phyloP scores from a whole-genome alignment of 2,113 vertebrate genomes.

The Phyllostomus discolor region DNA sequence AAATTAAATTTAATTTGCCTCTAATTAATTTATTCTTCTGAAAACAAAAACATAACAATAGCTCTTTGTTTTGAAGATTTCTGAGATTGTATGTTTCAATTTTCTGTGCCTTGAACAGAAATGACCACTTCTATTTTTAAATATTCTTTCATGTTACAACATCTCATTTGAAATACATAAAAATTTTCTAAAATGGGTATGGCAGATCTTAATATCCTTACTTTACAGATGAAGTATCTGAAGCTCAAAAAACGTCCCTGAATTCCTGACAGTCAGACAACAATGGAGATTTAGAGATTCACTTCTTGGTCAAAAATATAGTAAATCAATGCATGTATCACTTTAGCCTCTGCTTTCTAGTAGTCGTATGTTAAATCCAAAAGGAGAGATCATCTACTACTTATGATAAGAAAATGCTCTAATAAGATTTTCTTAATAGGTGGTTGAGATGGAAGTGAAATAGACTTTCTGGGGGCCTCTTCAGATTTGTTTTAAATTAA shows the following conservation, averaged over 20 bases:
- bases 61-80: not conserved
- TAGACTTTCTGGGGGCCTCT: not conserved
- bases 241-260: not conserved
- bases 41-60: not conserved
- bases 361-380: not conserved
- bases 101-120: not conserved
- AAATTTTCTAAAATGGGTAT: not conserved
- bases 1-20: not conserved
- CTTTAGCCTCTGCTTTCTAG: not conserved
- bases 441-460: not conserved
- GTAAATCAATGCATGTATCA: not conserved
- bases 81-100: not conserved
- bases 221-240: not conserved
- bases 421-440: not conserved
- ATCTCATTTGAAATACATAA: not conserved
- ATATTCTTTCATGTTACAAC: not conserved
- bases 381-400: not conserved
- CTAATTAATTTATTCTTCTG: not conserved
- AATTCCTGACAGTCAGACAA: not conserved
- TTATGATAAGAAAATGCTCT: not conserved
- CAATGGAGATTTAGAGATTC: not conserved
- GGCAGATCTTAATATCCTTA: not conserved
- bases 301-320: not conserved
- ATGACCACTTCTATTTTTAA: not conserved
- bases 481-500: not conserved